Evolutionary conservation across 1,140 invertebrate genomes (phyloP).

Genomic region (Drosophila pallidifrons): DNA sequence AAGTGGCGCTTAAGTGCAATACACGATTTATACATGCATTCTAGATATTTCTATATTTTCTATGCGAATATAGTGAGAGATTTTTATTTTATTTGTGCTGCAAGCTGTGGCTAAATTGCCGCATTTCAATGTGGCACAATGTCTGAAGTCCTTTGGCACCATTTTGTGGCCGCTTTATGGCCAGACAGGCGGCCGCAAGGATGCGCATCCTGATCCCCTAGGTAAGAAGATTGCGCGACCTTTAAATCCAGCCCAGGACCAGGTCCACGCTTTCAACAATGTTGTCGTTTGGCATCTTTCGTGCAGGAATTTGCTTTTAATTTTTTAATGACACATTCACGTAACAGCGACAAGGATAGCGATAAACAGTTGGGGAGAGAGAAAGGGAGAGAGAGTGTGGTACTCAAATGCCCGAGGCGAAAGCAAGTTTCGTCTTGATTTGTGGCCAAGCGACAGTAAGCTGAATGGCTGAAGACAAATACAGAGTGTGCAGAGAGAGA

Average conservation of each 20-base stretch:
- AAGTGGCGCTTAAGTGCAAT: too few species aligned
- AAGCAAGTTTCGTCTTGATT: constrained; percentile 31
- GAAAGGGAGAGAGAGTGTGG: too few species aligned
- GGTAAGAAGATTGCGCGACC: constrained; percentile 20
- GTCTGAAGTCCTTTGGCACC: constrained; percentile 28
- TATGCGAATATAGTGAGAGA: background rate
- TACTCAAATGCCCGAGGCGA: background rate
- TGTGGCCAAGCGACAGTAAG: constrained; percentile 30
- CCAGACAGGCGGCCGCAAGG: constrained; percentile 17
- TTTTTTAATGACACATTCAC: constrained; percentile 75
- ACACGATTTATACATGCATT: background rate
- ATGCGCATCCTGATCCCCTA: constrained; percentile 33
- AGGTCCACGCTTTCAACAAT: constrained; percentile 51
- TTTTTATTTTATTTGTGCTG: constrained; percentile 13
- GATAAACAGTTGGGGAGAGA: background rate
- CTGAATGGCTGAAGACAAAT: constrained; percentile 1
- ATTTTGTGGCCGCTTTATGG: constrained; percentile 53
- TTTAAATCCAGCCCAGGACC: constrained; percentile 9
- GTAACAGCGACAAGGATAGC: constrained; percentile 25
- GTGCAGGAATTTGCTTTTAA: constrained; percentile 69
- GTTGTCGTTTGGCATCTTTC: constrained; percentile 49
- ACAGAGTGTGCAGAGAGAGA: background rate
- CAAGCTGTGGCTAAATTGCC: constrained; percentile 23
- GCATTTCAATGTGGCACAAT: constrained; percentile 49
- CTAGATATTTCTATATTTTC: background rate